Conservation (phyloP, 2,888 invertebrate species). For the Asteroscopus sphinx region DNA sequence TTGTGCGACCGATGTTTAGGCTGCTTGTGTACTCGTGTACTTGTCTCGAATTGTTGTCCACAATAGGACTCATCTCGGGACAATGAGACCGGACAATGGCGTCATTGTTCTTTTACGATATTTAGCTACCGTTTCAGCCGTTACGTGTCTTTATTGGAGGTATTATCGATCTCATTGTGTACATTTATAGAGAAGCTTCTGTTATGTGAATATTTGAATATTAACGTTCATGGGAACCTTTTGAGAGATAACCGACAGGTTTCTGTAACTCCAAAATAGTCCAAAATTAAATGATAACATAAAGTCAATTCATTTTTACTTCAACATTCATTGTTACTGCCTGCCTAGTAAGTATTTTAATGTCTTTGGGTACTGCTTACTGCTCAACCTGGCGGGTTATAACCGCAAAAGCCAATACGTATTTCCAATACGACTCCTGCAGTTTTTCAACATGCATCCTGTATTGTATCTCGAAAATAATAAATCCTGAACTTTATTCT, state of each 20-base stretch:
- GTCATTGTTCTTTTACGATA: constrained; percentile 81
- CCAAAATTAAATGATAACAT: too few species aligned
- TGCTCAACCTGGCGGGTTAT: too few species aligned
- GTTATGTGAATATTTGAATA: constrained; percentile 75
- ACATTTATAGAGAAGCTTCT: constrained; percentile 82
- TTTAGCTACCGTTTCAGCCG: constrained; percentile 87
- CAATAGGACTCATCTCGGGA: constrained; percentile 76
- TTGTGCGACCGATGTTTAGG: constrained; percentile 78
- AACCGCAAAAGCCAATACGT: background rate
- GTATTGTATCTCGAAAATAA: constrained; percentile 16
- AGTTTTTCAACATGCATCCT: constrained; percentile 15
- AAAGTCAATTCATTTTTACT: too few species aligned
- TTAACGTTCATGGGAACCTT: constrained; percentile 82
- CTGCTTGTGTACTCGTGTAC: constrained; percentile 56
- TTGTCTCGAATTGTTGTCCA: constrained; percentile 60
- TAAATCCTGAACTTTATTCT: constrained; percentile 43
- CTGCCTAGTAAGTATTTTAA: too few species aligned
- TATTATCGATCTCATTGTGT: constrained; percentile 86
- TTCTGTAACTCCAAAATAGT: background rate
- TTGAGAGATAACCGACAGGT: constrained; percentile 46
- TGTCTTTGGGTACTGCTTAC: too few species aligned
- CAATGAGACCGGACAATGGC: constrained; percentile 73
- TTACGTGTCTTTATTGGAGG: constrained; percentile 79
- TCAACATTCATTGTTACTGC: too few species aligned
- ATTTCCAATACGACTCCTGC: background rate